These are phyloP conservation scores for Platynereis dumerilii DNA, from an alignment of 2,888 invertebrate species.

Conservation along the genomic window DNA sequence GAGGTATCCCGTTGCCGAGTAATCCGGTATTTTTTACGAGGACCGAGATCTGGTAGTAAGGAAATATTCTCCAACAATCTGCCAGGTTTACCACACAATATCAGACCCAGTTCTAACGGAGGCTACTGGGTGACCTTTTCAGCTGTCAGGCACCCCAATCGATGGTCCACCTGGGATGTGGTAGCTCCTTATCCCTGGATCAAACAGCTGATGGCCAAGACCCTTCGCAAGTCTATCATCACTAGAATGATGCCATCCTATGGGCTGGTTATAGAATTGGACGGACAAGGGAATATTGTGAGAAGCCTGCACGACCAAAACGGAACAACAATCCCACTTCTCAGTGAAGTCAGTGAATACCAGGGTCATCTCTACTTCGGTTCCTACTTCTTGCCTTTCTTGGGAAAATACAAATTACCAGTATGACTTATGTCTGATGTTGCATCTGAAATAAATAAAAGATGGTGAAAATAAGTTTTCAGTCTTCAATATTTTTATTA, in stretches of 20 bases:
- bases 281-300: conserved; percentile 28
- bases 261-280: conserved; percentile 26
- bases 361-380: conserved; percentile 59
- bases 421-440: too few species aligned
- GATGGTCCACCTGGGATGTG: conserved; percentile 24
- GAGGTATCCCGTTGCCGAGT: conserved; percentile 13
- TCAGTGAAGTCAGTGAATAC: conserved; percentile 59
- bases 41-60: conserved; percentile 77
- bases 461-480: too few species aligned
- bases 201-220: conserved; percentile 26
- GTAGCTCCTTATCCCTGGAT: conserved; percentile 25
- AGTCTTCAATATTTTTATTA: too few species aligned
- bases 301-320: conserved; percentile 28
- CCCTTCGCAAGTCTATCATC: neutral
- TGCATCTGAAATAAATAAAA: too few species aligned
- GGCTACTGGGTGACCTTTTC: conserved; percentile 63
- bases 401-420: too few species aligned
- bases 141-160: conserved; percentile 29
- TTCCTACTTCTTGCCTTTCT: conserved; percentile 50
- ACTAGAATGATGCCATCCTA: conserved; percentile 4
- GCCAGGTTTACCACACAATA: conserved; percentile 73
- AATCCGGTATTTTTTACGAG: conserved; percentile 75
- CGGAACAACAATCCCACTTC: conserved; percentile 24
- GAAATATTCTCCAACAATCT: conserved; percentile 82
- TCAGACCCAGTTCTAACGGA: conserved; percentile 61